phyloP scores from a whole-genome alignment of 2,888 invertebrate genomes.

The Aquatica leii region DNA sequence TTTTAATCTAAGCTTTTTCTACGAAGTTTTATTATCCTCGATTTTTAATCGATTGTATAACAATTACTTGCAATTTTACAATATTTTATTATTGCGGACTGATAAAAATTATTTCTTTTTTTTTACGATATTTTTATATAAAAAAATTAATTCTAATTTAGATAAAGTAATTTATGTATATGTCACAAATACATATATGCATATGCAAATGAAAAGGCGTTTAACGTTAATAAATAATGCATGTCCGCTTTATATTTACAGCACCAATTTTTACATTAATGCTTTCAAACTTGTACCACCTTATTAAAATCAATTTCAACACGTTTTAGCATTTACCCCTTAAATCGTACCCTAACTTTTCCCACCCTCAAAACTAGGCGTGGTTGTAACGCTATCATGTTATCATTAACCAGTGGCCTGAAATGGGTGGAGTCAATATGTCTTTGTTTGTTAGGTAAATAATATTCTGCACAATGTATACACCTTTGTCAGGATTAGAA shows the following conservation, averaged over 20 bases:
- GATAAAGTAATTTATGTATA: too few relatives aligned
- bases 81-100: too few relatives aligned
- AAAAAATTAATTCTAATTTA: too few relatives aligned
- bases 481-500: slow-evolving; percentile 62
- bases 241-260: slow-evolving; percentile 8
- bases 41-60: too few relatives aligned
- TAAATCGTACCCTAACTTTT: slow-evolving; percentile 35
- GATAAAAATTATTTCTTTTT: too few relatives aligned
- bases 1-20: too few relatives aligned
- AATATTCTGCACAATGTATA: slow-evolving; percentile 78
- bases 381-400: slow-evolving; percentile 52
- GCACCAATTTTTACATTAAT: slow-evolving; percentile 10
- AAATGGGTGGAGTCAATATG: slow-evolving; percentile 58
- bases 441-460: slow-evolving; percentile 72
- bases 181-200: too few relatives aligned
- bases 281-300: slow-evolving; percentile 27
- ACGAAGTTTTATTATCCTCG: too few relatives aligned
- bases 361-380: slow-evolving; percentile 47
- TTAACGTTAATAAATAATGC: too few relatives aligned
- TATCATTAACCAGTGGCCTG: slow-evolving; percentile 61
- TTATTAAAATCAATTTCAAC: slow-evolving; percentile 30
- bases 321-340: slow-evolving; percentile 27
- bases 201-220: too few relatives aligned
- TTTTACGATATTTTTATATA: too few relatives aligned
- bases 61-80: too few relatives aligned